Evolutionary conservation across 2,888 invertebrate genomes (phyloP).

Genomic region (Ischnus inquisitorius): DNA sequence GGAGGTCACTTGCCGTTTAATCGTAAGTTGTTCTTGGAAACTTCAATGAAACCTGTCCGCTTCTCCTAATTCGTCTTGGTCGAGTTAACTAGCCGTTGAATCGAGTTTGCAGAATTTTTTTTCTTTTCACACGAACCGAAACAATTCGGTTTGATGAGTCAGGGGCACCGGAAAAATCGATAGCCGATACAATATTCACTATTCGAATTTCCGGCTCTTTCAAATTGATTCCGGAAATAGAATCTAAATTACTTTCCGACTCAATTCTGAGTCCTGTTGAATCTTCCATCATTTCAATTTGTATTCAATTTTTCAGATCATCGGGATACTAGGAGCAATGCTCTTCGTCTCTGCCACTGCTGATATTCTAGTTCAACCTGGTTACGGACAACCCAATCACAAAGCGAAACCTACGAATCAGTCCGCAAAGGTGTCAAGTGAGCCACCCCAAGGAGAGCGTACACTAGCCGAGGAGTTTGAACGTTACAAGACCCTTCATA

Average conservation of each 20-base stretch:
- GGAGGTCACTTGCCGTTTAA: slow-evolving; percentile 35
- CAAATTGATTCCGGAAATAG: no score
- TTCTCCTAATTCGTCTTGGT: background rate
- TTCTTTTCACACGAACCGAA: background rate
- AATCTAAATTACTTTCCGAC: background rate
- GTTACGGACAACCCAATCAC: slow-evolving; percentile 61
- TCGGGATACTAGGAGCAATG: slow-evolving; percentile 17
- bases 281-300: background rate
- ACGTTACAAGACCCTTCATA: slow-evolving; percentile 45
- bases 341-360: slow-evolving; percentile 50
- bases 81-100: slow-evolving; percentile 11
- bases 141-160: background rate
- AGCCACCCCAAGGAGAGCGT: background rate
- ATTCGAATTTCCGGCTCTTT: background rate
- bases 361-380: slow-evolving; percentile 74
- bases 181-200: background rate
- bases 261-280: no score
- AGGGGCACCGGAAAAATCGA: background rate
- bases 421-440: background rate
- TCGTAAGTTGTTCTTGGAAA: slow-evolving; percentile 47
- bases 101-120: background rate
- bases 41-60: background rate
- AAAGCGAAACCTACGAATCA: background rate
- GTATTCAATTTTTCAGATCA: slow-evolving; percentile 14
- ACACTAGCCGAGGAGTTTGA: slow-evolving; percentile 47